A percentile compares a stretch with the other conserved stretches of the same genome.
These are phyloP conservation scores for Acleris laterana DNA, from an alignment of 2,888 invertebrate species.

Conservation along the genomic window DNA sequence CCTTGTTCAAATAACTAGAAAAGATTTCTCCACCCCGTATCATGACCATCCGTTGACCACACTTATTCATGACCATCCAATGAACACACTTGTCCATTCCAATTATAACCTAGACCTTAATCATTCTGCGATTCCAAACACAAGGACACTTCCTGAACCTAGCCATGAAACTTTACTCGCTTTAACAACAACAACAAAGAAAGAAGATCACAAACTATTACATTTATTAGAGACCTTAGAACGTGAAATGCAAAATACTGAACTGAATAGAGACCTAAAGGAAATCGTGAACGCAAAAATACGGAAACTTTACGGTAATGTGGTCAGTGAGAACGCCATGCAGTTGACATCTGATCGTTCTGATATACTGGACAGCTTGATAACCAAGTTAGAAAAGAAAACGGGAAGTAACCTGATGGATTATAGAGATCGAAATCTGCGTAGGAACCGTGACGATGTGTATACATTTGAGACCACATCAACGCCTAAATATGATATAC, in stretches of 20 bases:
- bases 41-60: neutral
- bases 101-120: neutral
- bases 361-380: slow-evolving; percentile 24
- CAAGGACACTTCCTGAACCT: neutral
- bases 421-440: no score
- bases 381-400: slow-evolving; percentile 7
- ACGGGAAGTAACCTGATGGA: neutral
- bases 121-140: slow-evolving; percentile 1
- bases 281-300: slow-evolving; percentile 65
- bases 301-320: slow-evolving; percentile 62
- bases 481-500: no score
- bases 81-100: neutral
- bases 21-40: slow-evolving; percentile 25
- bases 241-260: slow-evolving; percentile 59
- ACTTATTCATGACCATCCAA: neutral
- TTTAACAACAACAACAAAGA: slow-evolving; percentile 42
- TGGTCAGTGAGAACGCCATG: slow-evolving; percentile 48
- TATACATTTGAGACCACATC: no score
- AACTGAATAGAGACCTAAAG: slow-evolving; percentile 57
- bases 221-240: slow-evolving; percentile 62
- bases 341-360: slow-evolving; percentile 20
- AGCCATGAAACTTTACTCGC: slow-evolving; percentile 18
- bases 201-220: slow-evolving; percentile 59
- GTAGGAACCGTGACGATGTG: no score
- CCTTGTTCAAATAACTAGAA: neutral